Evolutionary conservation across 2,797 vertebrate genomes (phyloP).

Genomic region (Thunnus albacares): DNA sequence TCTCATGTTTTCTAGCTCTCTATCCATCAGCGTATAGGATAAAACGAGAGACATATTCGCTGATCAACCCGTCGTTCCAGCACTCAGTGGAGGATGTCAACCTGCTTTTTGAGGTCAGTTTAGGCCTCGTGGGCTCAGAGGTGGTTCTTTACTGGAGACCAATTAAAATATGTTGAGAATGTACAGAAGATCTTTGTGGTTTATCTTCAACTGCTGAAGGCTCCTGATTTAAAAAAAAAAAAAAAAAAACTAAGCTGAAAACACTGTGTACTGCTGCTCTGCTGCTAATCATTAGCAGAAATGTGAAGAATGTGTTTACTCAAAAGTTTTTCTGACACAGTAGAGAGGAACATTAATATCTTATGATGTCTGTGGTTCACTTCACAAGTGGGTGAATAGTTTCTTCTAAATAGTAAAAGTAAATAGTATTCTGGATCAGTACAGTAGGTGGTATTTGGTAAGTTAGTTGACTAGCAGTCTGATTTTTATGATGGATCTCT

Average conservation of each 20-base stretch:
- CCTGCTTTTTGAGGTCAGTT: conserved; percentile 93
- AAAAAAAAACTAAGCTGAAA: background rate
- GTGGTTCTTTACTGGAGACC: background rate
- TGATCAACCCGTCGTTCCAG: conserved; percentile 91
- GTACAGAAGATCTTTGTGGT: background rate
- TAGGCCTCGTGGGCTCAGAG: background rate
- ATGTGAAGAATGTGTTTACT: conserved; percentile 48
- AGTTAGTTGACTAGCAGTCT: background rate
- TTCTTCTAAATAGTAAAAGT: background rate
- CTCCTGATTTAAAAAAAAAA: background rate
- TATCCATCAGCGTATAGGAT: conserved; percentile 91
- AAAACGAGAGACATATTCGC: conserved; percentile 86
- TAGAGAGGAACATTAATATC: background rate
- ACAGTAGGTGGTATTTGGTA: background rate
- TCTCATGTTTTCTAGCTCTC: conserved; percentile 83
- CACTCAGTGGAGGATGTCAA: conserved; percentile 89
- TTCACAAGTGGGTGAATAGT: background rate
- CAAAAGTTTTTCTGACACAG: background rate
- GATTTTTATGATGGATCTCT: background rate
- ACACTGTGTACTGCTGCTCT: background rate
- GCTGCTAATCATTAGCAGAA: conserved; percentile 35
- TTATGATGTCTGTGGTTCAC: background rate
- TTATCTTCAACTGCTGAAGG: background rate
- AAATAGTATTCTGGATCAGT: background rate
- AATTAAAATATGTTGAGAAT: conserved; percentile 15